These are phyloP conservation scores for Ceramica pisi DNA, from an alignment of 2,888 invertebrate species.

Conservation along the genomic window DNA sequence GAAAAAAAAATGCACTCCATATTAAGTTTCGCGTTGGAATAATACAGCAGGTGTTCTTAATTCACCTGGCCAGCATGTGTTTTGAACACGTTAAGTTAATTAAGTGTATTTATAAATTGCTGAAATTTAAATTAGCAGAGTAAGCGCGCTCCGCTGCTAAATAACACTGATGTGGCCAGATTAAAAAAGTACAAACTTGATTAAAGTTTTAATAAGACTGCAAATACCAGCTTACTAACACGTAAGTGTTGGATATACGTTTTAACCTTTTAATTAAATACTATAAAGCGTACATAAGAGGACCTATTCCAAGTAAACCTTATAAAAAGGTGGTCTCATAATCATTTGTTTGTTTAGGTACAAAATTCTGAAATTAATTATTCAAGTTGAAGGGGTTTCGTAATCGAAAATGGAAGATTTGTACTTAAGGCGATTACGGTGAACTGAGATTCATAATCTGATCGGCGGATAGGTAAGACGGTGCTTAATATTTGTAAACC, in stretches of 20 bases:
- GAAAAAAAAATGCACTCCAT: conserved; percentile 81
- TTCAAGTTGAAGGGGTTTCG: conserved; percentile 56
- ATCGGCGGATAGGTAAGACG: conserved; percentile 64
- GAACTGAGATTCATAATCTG: conserved; percentile 69
- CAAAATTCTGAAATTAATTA: conserved; percentile 60
- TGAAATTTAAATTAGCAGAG: conserved; percentile 71
- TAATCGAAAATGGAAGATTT: conserved; percentile 65
- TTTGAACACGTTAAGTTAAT: conserved; percentile 81
- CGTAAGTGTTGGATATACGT: conserved; percentile 29
- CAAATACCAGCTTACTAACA: conserved; percentile 36
- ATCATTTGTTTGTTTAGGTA: conserved; percentile 47
- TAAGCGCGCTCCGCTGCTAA: conserved; percentile 66
- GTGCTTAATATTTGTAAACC: conserved; percentile 69
- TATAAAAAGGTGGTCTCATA: conserved; percentile 28
- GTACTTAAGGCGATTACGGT: conserved; percentile 69
- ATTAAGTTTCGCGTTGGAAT: conserved; percentile 86
- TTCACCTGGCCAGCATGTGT: conserved; percentile 88
- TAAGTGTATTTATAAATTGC: conserved; percentile 76
- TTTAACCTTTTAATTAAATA: conserved; percentile 49
- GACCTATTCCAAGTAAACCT: background rate
- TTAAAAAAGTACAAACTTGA: conserved; percentile 58
- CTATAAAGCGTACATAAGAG: background rate
- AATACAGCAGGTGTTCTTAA: conserved; percentile 83
- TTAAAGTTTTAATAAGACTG: conserved; percentile 62
- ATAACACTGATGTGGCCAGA: conserved; percentile 63